Conservation (phyloP, 2,797 vertebrate genomes). For the Adrianichthys oophorus region DNA sequence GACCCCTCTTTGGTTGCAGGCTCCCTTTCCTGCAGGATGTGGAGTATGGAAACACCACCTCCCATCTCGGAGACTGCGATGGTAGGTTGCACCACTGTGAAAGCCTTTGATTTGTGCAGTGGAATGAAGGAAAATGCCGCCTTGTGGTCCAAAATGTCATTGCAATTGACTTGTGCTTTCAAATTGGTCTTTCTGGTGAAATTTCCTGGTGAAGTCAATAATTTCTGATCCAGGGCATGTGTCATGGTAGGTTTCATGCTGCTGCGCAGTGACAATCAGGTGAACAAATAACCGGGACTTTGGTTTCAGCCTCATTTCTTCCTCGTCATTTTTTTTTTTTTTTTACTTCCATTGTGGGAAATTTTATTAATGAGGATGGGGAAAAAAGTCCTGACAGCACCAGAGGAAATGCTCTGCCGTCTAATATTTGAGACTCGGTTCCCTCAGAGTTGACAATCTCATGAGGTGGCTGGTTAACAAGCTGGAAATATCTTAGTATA, state of each 20-base stretch:
- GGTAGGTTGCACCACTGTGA: slow-evolving; percentile 80
- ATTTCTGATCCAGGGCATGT: not conserved
- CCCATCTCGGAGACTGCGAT: slow-evolving; percentile 91
- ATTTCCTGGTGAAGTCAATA: not conserved
- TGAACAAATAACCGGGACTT: slow-evolving; percentile 26
- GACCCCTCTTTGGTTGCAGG: slow-evolving; percentile 67
- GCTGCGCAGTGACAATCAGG: slow-evolving; percentile 30
- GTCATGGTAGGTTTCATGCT: slow-evolving; percentile 11
- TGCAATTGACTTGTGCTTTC: slow-evolving; percentile 32
- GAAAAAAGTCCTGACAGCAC: slow-evolving; percentile 30
- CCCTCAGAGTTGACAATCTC: slow-evolving; percentile 33
- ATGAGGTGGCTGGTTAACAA: slow-evolving; percentile 20
- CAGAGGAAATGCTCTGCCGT: slow-evolving; percentile 27
- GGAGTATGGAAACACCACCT: slow-evolving; percentile 85
- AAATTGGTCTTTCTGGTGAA: slow-evolving; percentile 50
- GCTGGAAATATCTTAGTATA: slow-evolving; percentile 37
- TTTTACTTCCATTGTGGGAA: slow-evolving; percentile 35
- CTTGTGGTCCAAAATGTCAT: slow-evolving; percentile 54
- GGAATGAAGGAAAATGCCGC: slow-evolving; percentile 47
- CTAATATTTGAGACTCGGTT: slow-evolving; percentile 29
- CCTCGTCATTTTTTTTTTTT: slow-evolving; percentile 22
- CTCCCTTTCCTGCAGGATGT: slow-evolving; percentile 91
- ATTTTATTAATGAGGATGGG: slow-evolving; percentile 50
- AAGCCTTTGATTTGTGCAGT: slow-evolving; percentile 23
- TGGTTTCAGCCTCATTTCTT: slow-evolving; percentile 22